Base-by-base conservation (phyloP, 2,797 vertebrate genomes). In the Xenentodon cancila region DNA sequence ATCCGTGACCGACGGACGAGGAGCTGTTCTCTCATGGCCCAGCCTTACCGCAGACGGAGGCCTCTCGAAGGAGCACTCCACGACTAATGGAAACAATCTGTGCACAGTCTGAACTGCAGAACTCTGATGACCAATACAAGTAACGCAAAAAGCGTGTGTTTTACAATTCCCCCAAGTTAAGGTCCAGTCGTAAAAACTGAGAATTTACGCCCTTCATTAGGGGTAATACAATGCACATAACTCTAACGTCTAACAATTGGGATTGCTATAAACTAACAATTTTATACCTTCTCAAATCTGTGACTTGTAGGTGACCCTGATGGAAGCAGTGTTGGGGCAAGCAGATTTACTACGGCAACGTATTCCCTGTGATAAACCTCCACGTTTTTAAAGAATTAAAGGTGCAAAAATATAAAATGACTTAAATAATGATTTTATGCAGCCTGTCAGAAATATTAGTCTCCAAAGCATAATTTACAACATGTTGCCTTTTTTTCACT, bases 161-260 rank as follows among this genome's bases (percentile, higher is more conserved):
- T 94, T 93, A 94, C 91, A 90, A 89, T 85, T 86, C 37, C 48
- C 84, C 80, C 89, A 88, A 88, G 86, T 93, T 93, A 93, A 93
- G 86, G 89, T 88, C 75, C 82, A 71, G 87, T 92, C 84, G 86
- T 94, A 94, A 94, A 94, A 94, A 94, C 83, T 63, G 79, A 93
- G 90, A 92, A 94, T 94, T 94, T 94, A 94, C 60, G 80, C 86
- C 90, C 86, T 94, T 94, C 93, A 93, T 94, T 94, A 94, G 92
- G 73, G 88, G 89, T 92, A 92, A 93, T 93, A 94, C 93, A 94
- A 94, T 93, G 91, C 92, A 93, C 92, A 93, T 94, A 93, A 93
- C 90, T 94, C 92, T 91, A 90, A 92, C 68, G 78, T 91, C 90
- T 91, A 94, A 94, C 93, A 94, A 94, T 94, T 91, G 91, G 89